A percentile compares a stretch with the other conserved stretches of the same genome.
Conservation (phyloP, 2,888 invertebrate genomes). For the Dryomyza anilis region DNA sequence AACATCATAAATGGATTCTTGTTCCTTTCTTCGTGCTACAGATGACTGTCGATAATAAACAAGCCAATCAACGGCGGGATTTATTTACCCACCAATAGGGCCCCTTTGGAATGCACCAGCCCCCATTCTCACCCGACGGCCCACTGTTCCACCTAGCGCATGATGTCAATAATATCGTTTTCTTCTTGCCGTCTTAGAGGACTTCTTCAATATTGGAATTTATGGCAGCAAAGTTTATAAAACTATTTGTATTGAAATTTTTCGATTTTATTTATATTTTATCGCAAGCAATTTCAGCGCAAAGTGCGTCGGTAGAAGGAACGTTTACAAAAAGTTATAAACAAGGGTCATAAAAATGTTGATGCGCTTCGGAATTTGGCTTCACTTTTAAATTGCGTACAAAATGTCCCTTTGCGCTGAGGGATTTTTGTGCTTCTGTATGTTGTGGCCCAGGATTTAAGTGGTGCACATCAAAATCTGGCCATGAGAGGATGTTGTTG, state of each 20-base stretch:
- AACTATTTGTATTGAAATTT: conserved; percentile 21
- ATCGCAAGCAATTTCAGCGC: conserved; percentile 1
- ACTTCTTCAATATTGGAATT: not conserved
- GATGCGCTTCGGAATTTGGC: conserved; percentile 3
- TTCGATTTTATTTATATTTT: conserved; percentile 13
- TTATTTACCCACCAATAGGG: conserved; percentile 1
- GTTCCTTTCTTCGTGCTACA: not conserved
- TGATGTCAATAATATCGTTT: not conserved
- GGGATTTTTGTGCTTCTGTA: conserved; percentile 1
- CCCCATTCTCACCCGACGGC: not conserved
- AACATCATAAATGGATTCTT: conserved; percentile 45
- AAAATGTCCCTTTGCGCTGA: conserved; percentile 20
- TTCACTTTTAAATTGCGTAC: conserved; percentile 11
- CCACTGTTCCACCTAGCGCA: not conserved
- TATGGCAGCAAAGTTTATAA: conserved; percentile 9
- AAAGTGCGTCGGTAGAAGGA: not conserved
- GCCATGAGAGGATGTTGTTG: too few relatives aligned
- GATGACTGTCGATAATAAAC: conserved; percentile 4
- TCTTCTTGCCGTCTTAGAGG: not conserved
- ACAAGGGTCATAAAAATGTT: conserved; percentile 7
- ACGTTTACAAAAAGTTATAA: conserved; percentile 3
- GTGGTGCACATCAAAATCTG: too few relatives aligned
- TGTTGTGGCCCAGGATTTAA: too few relatives aligned
- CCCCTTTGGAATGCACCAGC: not conserved
- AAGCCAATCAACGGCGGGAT: conserved; percentile 18